phyloP scores from a whole-genome alignment of 2,888 invertebrate species.

The Calliopum simillimum region DNA sequence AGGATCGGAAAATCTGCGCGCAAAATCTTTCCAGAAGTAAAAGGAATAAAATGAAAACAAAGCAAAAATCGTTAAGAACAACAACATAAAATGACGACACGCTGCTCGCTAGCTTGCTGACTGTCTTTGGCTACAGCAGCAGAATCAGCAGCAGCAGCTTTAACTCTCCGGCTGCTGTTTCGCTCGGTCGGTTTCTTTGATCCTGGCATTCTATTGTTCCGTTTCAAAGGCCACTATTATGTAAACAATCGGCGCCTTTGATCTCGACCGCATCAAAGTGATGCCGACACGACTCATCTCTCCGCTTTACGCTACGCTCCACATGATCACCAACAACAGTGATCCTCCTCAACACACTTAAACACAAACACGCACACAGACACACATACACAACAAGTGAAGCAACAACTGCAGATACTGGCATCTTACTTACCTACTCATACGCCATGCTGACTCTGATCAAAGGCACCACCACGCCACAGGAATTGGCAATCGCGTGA shows the following conservation, averaged over 20 bases:
- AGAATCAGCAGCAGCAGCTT: slow-evolving; percentile 45
- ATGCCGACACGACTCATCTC: slow-evolving; percentile 50
- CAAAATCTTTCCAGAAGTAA: slow-evolving; percentile 10
- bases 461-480: background rate
- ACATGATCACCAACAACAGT: slow-evolving; percentile 55
- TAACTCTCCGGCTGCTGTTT: slow-evolving; percentile 32
- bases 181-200: slow-evolving; percentile 60
- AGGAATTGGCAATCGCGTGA: slow-evolving; percentile 10
- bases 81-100: slow-evolving; percentile 7
- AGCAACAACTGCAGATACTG: background rate
- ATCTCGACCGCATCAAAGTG: slow-evolving; percentile 71
- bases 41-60: background rate
- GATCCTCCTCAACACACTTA: background rate
- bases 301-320: slow-evolving; percentile 40
- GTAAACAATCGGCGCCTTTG: slow-evolving; percentile 76
- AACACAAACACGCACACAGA: background rate
- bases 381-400: too few relatives aligned
- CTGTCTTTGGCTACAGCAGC: slow-evolving; percentile 28
- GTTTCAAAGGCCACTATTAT: slow-evolving; percentile 76
- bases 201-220: slow-evolving; percentile 69
- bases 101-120: background rate
- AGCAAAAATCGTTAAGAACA: slow-evolving; percentile 5
- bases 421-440: background rate
- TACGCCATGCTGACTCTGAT: too few relatives aligned
- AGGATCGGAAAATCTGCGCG: slow-evolving; percentile 5